Percentiles rank a stretch among this genome's conserved stretches.
These are phyloP conservation scores for Pogonomyrmex californicus DNA, from an alignment of 1,140 invertebrate species.

Conservation along the genomic window DNA sequence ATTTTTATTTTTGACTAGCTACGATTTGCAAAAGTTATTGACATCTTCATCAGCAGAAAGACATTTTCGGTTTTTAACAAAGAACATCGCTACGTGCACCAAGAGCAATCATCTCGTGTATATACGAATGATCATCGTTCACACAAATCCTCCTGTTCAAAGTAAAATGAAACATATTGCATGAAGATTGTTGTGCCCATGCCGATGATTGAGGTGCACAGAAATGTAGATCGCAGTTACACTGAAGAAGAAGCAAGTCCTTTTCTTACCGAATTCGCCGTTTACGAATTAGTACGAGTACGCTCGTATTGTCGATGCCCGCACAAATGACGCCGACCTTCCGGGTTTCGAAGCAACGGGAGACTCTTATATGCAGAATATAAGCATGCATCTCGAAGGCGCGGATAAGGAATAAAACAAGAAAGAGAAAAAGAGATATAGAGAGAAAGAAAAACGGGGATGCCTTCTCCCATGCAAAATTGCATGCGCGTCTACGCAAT, in stretches of 20 bases:
- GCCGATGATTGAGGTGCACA: conserved; percentile 53
- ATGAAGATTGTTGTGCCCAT: conserved; percentile 55
- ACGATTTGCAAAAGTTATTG: not conserved
- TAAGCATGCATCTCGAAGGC: conserved; percentile 42
- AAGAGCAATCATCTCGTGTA: not conserved
- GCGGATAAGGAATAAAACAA: not conserved
- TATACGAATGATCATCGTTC: not conserved
- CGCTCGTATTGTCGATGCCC: conserved; percentile 61
- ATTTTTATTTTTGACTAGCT: not conserved
- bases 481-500: conserved; percentile 21
- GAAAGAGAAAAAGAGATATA: not conserved
- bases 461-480: conserved; percentile 27
- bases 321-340: conserved; percentile 54
- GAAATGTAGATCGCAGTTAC: conserved; percentile 50
- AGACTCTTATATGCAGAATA: conserved; percentile 35
- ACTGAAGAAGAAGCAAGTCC: conserved; percentile 30
- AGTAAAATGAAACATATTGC: conserved; percentile 29
- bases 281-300: conserved; percentile 52
- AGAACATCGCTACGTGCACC: conserved; percentile 9
- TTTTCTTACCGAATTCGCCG: conserved; percentile 34
- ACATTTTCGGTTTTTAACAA: not conserved
- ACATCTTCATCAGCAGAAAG: not conserved
- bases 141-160: not conserved
- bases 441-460: conserved; percentile 9
- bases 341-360: conserved; percentile 45